Evolutionary conservation across 2,113 vertebrate genomes (phyloP), one percentile per base, ranked within the genome.

Genomic region (Peromyscus polionotus): DNA sequence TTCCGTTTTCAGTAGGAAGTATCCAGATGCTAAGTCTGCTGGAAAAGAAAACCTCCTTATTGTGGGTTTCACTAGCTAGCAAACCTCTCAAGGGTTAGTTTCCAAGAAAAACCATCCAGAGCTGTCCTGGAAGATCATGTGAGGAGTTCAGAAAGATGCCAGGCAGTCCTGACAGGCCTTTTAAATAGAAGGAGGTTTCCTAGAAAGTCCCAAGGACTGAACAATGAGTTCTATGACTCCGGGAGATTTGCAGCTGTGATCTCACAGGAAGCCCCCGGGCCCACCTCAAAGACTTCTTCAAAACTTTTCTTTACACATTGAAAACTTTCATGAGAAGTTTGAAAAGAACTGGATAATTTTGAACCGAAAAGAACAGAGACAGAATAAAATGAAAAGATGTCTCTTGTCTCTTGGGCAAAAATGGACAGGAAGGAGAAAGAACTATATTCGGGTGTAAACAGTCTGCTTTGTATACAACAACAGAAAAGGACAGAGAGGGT

Each of bases 41-140:
- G 45, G 83, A 93, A 94, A 95, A 91, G 63, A 33, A 85, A 94
- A 76, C 67, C 79, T 98, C 68, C 31, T 92, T 81, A 65, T 83
- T 54, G 6, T 6, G 45, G 36, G 2, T 45, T 73, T 93, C 26
- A 48, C 13, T 26, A 77, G 39, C 45, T 22, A 80, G 48, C 45
- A 76, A 89, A 93, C 20, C 3, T 73, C n/a, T 97, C 70, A 45
- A 95, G 48, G 45, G 73, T 42, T 36, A 36, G 24, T n/a, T 94
- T 91, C 22, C 57, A 26, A n/a, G 42, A 11, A 79, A 97, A 95
- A 77, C 54, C 19, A 85, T 68, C 26, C 19, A n/a, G 36, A 54
- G 54, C 31, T 57, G 54, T 87, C 87, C 61, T 63, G 4, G 70
- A 57, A 80, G 31, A 67, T 68, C 61, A 26, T 57, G 61, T 61